These are phyloP conservation scores for Xestia sexstrigata DNA, from an alignment of 2,888 invertebrate species.

Conservation along the genomic window DNA sequence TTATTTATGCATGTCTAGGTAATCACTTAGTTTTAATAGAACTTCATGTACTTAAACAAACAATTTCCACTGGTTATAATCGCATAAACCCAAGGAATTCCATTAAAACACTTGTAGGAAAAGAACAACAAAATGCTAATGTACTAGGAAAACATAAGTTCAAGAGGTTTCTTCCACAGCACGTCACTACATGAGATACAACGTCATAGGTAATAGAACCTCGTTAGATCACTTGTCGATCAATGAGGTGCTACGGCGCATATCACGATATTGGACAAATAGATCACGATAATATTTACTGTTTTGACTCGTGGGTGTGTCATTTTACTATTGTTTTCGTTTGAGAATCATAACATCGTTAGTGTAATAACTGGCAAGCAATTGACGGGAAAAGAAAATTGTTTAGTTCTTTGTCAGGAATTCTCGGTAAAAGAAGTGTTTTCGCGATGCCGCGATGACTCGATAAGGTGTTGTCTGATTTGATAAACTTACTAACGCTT, in stretches of 20 bases:
- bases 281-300: constrained; percentile 51
- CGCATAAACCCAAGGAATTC: constrained; percentile 4
- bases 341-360: constrained; percentile 26
- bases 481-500: neutral
- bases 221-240: constrained; percentile 1
- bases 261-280: constrained; percentile 37
- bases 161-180: constrained; percentile 35
- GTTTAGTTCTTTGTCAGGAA: neutral
- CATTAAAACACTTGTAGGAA: constrained; percentile 27
- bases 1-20: neutral
- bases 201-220: constrained; percentile 49
- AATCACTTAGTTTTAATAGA: neutral
- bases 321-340: constrained; percentile 28
- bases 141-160: constrained; percentile 38
- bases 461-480: neutral
- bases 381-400: constrained; percentile 4
- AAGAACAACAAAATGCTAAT: constrained; percentile 28
- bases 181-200: constrained; percentile 2
- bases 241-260: constrained; percentile 36
- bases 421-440: constrained; percentile 4
- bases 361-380: neutral
- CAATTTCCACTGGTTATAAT: constrained; percentile 20
- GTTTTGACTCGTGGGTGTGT: constrained; percentile 51
- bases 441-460: too few relatives aligned
- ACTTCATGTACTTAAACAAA: neutral